Base-by-base conservation (phyloP, 1,140 invertebrate genomes). In the Globodera ellingtonae region DNA sequence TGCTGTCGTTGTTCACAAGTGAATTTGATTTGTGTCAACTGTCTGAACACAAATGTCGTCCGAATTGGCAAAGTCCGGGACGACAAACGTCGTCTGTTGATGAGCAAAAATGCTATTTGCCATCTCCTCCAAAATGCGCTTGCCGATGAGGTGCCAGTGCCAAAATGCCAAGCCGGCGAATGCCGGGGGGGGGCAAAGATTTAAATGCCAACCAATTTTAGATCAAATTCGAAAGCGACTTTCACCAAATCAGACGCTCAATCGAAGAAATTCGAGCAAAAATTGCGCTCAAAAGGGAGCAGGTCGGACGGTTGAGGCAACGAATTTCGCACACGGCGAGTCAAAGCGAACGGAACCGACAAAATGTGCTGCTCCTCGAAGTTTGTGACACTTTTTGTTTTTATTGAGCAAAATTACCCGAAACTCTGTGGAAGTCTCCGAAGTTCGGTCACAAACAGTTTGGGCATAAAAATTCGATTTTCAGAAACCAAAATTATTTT, bases 221-320 rank as follows among this genome's bases (percentile, higher is more conserved):
- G 79, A 65, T 80, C 46, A 80, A 80, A 73, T 80, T 80, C 35
- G 79, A 80, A 24, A 69, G 52, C 15, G 72, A 75, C 18, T 80
- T 62, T 9, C 72, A 80, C 62, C 24, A 66, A 65, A 13, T 73
- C 7, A 52, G 72, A 15, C 79, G 72, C 69, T 75, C 72, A 35
- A 75, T 80, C 47, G 62, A 66, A 5, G 72, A 77, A 24, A 56
- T 80, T 50, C 72, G 75, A 69, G 24, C 73, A 6, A 80, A 80
- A 52, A 80, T 80, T 73, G 72, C 72, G 7, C 35, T 8, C 15
- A 80, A 80, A 72, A 50, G 21, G 21, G 79, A 80, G 6, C 59
- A 75, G 24, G 65, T 80, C 10, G 72, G 72, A 47, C 70, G 50
- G 44, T 24, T 80, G 13, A 80, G 21, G 62, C 79, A 80, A 21